Base-by-base conservation (phyloP, 2,888 invertebrate genomes). In the Colostygia pectinataria region DNA sequence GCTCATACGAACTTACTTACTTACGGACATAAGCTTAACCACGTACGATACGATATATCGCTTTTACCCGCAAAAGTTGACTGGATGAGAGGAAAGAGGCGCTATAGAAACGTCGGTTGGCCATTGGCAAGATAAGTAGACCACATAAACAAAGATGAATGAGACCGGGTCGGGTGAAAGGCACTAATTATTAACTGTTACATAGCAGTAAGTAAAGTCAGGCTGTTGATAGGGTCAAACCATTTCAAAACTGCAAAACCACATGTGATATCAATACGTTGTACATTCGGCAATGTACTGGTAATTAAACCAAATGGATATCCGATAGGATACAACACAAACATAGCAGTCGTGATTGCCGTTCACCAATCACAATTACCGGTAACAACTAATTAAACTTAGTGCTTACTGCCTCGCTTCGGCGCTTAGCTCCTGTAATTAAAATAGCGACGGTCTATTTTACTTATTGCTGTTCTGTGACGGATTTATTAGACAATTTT, bases 321-420 rank as follows among this genome's bases (percentile, higher is more conserved):
- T 7, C 12, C 29, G 37, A 15, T 24, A 29, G 29, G 24, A 31
- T 37, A 33, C 10, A 6, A 33, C 10, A 12, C 32, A 33, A 39
- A 46, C 38, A 37, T 25, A 15, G 46, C 6, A 37, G 39, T 39
- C 13, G 27, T 10, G 33, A 38, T 45, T 41, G 40, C 44, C 8
- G 18, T 29, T 25, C 39, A 46, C 46, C 28, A 47, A 52, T 52
- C 46, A 39, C 46, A 38, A 46, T 52, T 46, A 52, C 33, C 31
- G 15, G 7, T 28, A 25, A 28, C 32, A 39, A 46, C 38, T 52
- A 52, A 52, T 52, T 42, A 31, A 39, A 46, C 37, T 40, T 31
- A 15, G 18, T 36, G 28, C 23, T 31, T 33, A 37, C 31, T 42
- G 33, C 24, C 15, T 33, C 13, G 20, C 40, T 27, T 33, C 23